A percentile compares a stretch with the other conserved stretches of the same genome.
Conservation (phyloP, 2,888 invertebrate species). For the Thereva nobilitata region DNA sequence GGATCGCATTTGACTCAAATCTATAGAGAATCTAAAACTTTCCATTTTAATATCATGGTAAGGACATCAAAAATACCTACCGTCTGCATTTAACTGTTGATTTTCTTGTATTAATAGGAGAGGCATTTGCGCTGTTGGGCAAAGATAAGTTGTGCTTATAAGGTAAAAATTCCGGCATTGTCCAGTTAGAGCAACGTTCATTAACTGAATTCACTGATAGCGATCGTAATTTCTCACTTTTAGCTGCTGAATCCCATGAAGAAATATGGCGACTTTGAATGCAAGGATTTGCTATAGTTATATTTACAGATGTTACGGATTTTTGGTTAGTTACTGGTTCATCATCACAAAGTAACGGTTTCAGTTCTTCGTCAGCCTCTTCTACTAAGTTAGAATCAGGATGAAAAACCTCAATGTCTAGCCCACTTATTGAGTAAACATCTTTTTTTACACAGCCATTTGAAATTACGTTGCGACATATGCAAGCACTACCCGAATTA, state of each 20-base stretch:
- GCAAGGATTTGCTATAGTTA: conserved; percentile 72
- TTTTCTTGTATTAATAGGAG: conserved; percentile 71
- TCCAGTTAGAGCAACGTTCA: conserved; percentile 74
- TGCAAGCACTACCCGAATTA: conserved; percentile 59
- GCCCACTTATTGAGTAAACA: conserved; percentile 34
- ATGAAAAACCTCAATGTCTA: conserved; percentile 38
- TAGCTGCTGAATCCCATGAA: conserved; percentile 61
- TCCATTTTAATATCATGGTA: neutral
- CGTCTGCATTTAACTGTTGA: conserved; percentile 67
- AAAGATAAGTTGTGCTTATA: conserved; percentile 79
- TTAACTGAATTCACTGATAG: conserved; percentile 69
- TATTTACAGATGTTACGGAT: conserved; percentile 68
- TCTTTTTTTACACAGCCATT: conserved; percentile 40
- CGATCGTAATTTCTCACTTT: conserved; percentile 55
- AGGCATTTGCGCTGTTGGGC: conserved; percentile 78
- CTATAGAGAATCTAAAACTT: conserved; percentile 72
- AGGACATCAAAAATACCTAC: conserved; percentile 46
- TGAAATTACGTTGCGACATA: conserved; percentile 42
- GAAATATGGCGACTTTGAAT: conserved; percentile 73
- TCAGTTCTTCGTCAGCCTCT: conserved; percentile 55
- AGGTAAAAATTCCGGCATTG: conserved; percentile 80
- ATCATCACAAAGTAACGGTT: conserved; percentile 55
- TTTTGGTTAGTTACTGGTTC: conserved; percentile 59
- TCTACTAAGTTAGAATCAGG: conserved; percentile 43
- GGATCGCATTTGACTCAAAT: conserved; percentile 90